Conservation (phyloP, 2,797 vertebrate species). For the Platalea minor region DNA sequence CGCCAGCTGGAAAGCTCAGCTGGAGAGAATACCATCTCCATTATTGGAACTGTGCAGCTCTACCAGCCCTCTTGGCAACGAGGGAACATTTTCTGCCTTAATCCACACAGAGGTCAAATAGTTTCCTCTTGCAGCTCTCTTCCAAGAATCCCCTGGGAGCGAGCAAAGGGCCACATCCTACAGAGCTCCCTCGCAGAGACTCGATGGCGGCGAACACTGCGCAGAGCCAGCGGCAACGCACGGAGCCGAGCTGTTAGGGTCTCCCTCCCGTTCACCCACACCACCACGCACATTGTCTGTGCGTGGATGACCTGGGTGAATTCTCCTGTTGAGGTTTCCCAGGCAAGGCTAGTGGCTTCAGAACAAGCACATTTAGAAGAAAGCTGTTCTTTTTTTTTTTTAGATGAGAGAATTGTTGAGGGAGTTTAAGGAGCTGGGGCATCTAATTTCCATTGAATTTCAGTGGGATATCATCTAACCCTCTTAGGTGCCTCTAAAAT, state of each 20-base stretch:
- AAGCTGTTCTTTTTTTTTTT: not conserved
- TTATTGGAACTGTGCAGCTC: constrained; percentile 63
- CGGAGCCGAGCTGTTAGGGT: not conserved
- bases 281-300: rapidly evolving
- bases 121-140: constrained; percentile 48
- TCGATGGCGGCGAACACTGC: rapidly evolving
- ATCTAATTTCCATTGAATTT: not conserved
- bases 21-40: constrained; percentile 65
- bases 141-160: constrained; percentile 38
- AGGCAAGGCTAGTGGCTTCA: not conserved
- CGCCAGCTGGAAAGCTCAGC: constrained; percentile 42
- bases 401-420: not conserved
- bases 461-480: not conserved
- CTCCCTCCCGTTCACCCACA: not conserved
- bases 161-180: not conserved
- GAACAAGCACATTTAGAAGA: not conserved
- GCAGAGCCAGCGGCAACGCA: not conserved
- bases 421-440: not conserved
- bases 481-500: not conserved
- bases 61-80: constrained; percentile 51
- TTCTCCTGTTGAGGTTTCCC: not conserved
- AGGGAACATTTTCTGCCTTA: constrained; percentile 64
- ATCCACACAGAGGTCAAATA: constrained; percentile 65
- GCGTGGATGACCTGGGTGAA: not conserved
- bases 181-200: not conserved